Evolutionary conservation across 1,140 invertebrate genomes (phyloP), one percentile per base, ranked within the genome.

Genomic region (Diorhabda sublineata): DNA sequence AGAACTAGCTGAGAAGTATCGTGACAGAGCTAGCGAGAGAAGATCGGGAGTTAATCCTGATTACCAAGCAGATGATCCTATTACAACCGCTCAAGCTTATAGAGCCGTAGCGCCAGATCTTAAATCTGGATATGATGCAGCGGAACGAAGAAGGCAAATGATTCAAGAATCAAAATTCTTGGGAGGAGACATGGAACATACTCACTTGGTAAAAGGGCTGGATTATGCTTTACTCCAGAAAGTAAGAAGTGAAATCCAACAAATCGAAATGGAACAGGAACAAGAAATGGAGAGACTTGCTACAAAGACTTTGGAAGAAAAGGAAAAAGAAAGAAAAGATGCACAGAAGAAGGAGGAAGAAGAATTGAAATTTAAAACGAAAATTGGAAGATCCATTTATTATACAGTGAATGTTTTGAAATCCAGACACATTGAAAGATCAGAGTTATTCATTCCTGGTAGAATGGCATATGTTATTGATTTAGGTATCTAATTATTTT

Each of bases 121-220:
- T 5, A 97, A 98, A 80, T 94, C 94, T 56, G 92, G 92, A 61
- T 87, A 96, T 78, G 96, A 98, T 85, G 95, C 95, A 45, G 97
- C 97, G n/a, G 96, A 98, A 83, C 86, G 96, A 59, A 85, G 97
- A 57, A 88, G 95, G 47, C 94, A 98, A 79, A 90, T 98, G 84
- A 99, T 99, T 80, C 95, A 99, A 82, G 97, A 99, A 82, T 99
- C 98, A 0, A 99, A 99, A 84, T 99, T 97, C 84, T 93, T 99
- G 84, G 98, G 98, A 80, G 98, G 98, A 89, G 98, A 99, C 82
- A 98, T 99, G 92, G 97, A 99, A 75, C 98, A 99, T 78, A 99
- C 98, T 82, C 98, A 99, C 84, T 97, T 99, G 85, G 98, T 99
- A 64, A 99, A 99, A 85, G 98, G 98, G 82, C 86, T 99, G 6